phyloP scores from a whole-genome alignment of 2,113 vertebrate genomes.

The Poicephalus meyeri region DNA sequence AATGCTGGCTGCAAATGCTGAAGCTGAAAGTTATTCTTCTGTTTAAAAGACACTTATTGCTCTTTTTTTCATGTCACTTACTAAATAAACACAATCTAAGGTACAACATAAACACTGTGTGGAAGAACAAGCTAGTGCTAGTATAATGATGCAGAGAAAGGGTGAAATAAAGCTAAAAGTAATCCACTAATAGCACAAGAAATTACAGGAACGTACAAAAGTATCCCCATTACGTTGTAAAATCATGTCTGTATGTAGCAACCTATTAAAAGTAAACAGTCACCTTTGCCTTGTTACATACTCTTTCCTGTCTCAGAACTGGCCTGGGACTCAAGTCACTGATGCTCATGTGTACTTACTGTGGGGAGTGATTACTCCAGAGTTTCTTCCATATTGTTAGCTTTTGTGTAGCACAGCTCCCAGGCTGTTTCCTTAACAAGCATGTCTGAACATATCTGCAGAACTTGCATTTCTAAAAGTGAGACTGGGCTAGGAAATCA shows the following conservation, averaged over 20 bases:
- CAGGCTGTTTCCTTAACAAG: neutral
- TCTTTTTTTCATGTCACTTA: neutral
- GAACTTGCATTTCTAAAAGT: neutral
- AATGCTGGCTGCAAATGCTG: neutral
- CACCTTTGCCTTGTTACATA: neutral
- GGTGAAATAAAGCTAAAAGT: neutral
- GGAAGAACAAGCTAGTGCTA: neutral
- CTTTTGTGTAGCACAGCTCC: neutral
- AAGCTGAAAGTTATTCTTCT: neutral
- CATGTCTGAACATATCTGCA: neutral
- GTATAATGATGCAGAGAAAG: neutral
- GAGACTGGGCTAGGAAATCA: neutral
- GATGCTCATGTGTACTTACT: fast-evolving
- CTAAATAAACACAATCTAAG: neutral
- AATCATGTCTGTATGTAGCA: neutral
- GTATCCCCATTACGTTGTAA: neutral
- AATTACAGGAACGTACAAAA: neutral
- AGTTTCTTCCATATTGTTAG: neutral
- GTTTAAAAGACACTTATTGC: neutral
- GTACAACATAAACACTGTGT: neutral
- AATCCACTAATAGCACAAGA: neutral
- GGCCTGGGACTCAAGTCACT: neutral
- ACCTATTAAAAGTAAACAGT: neutral
- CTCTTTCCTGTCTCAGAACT: neutral
- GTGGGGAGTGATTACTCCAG: fast-evolving